Evolutionary conservation across 2,113 vertebrate species (phyloP), one percentile per base, ranked within the genome.

Genomic region (Lonchura striata): DNA sequence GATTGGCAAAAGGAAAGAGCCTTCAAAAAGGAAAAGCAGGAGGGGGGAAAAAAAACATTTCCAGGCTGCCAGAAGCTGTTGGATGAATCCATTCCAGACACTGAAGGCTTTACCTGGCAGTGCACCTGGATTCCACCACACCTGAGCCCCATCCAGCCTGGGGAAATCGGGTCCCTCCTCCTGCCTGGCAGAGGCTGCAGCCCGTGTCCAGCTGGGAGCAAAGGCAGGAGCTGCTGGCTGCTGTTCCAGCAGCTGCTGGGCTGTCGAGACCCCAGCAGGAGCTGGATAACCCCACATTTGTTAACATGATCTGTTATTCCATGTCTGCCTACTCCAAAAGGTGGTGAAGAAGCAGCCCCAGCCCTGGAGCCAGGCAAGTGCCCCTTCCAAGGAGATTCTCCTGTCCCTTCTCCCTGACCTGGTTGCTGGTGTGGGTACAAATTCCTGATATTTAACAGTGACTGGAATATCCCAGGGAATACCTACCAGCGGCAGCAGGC

Each of bases 401-500:
- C 20, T 5, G 19, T 12, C 52, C 92, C 66, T n/a, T 50, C 9
- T 19, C 5, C 46, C 63, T 5, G 11, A 15, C 22, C 44, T 6
- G 25, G 7, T 15, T 75, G 71, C n/a, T 0, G 0, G 2, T 5
- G 53, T 5, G 8, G 49, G 16, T 30, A 19, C 64, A 16, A 49
- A 54, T 4, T 1, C 30, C 20, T 42, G 21, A 0, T 6, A 8
- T 46, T 56, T 60, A 68, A 37, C 63, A 30, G 31, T 1, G 0
- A 46, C 10, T n/a, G 66, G 60, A 78, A 63, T 0, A 56, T 22
- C 52, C 56, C 37, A 20, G 70, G 63, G 65, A 85, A 31, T 19
- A 6, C 15, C 27, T 5, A 0, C 1, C 63, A 24, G n/a, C 1
- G 0, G 31, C 8, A 1, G n/a, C 11, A 82, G 74, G 86, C 11